Evolutionary conservation across 2,888 invertebrate genomes (phyloP).

Genomic region (Panzeria rudis): DNA sequence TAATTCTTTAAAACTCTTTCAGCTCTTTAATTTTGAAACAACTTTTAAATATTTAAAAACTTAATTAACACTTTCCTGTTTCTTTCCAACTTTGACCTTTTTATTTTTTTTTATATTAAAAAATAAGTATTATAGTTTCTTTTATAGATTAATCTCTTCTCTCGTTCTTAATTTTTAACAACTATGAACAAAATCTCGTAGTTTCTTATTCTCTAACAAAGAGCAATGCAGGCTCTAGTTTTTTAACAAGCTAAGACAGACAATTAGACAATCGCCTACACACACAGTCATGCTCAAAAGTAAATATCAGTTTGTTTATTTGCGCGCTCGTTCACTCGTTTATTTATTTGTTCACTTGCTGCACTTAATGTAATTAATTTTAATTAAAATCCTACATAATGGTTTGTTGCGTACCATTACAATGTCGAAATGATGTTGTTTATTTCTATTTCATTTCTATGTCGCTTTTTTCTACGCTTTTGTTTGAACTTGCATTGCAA

Average conservation of each 20-base stretch:
- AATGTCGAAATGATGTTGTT: constrained; percentile 55
- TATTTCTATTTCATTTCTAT: constrained; percentile 34
- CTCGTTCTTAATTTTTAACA: constrained; percentile 40
- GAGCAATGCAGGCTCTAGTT: constrained; percentile 34
- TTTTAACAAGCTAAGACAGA: background rate
- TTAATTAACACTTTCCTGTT: constrained; percentile 31
- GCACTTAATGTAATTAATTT: constrained; percentile 83
- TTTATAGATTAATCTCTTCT: constrained; percentile 32
- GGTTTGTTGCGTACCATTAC: constrained; percentile 72
- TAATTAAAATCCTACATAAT: constrained; percentile 82
- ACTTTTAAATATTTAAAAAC: constrained; percentile 16
- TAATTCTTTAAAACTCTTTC: background rate
- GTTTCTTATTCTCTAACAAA: constrained; percentile 20
- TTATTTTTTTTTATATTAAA: background rate
- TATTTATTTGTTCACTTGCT: constrained; percentile 77
- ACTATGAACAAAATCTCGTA: constrained; percentile 12
- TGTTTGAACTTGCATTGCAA: constrained; percentile 55
- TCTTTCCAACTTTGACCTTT: constrained; percentile 49
- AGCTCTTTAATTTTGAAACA: background rate
- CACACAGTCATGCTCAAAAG: constrained; percentile 30
- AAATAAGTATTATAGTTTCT: constrained; percentile 5
- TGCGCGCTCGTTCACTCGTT: constrained; percentile 24
- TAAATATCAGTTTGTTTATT: constrained; percentile 49
- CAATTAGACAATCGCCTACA: background rate
- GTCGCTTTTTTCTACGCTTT: constrained; percentile 46